Base-by-base conservation (phyloP, 1,140 invertebrate species). In the Drosophila micromelanica region DNA sequence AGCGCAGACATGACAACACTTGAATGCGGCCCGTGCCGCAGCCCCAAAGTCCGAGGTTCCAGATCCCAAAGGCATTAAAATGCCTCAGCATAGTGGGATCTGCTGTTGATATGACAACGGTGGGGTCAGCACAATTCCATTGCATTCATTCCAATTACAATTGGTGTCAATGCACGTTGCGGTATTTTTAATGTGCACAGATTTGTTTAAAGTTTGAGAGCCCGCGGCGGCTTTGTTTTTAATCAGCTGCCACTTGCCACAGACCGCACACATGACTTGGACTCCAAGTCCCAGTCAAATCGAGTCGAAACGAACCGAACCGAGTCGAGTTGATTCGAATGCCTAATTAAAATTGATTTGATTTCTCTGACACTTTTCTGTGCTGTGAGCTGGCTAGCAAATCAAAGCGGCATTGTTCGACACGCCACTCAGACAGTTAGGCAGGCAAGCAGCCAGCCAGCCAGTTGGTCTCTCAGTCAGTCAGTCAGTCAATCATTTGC, bases 281-380 rank as follows among this genome's bases (percentile, higher is more conserved):
- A 37, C 13, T 43, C 38, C 27, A 27, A 63, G 48, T 60, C 40
- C 51, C 0, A 35, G 30, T 60, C 40, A 55, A 73, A 65, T 54
- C 72, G 65, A 73, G 38, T 70, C 71, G 30, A 60, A 8, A 4
- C 51, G 43, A 69, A 32, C 52, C 15, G 30, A 68, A 13, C 27
- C 7, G 40, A 61, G 52, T 61, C 37, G 52, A 73, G 56, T 75
- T 63, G 65, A 72, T 54, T 48, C 76, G 77, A 80, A 75, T 76
- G 78, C 84, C 84, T 89, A 89, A 89, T 89, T 89, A 89, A 89
- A 89, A 89, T 89, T 89, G 84, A 89, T 89, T 89, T 89, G 84
- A 89, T 89, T 89, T 89, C 79, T 73, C 84, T 89, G 84, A 89
- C 84, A 89, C 84, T 90, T 87, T 86, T 87, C 68, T 61, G 68